phyloP scores from a whole-genome alignment of 2,888 invertebrate genomes.

The Mimas tiliae region DNA sequence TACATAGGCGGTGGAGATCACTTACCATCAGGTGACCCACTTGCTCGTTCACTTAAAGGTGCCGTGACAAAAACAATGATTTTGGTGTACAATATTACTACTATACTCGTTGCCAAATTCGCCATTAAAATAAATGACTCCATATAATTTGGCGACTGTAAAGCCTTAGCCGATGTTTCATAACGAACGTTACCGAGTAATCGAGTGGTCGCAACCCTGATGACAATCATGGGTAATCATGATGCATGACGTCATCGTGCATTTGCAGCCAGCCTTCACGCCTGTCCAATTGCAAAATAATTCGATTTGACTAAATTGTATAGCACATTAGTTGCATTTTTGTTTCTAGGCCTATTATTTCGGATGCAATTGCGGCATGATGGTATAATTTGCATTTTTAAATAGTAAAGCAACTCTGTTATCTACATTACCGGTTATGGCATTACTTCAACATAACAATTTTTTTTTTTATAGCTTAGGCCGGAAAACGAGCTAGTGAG shows the following conservation, averaged over 20 bases:
- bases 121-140: background rate
- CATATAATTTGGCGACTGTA: background rate
- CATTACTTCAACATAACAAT: too few species aligned
- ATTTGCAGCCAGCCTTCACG: conserved; percentile 75
- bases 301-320: conserved; percentile 51
- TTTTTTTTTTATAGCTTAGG: too few species aligned
- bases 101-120: background rate
- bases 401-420: too few species aligned
- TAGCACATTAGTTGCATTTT: conserved; percentile 47
- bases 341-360: conserved; percentile 15
- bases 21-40: too few species aligned
- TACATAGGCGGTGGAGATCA: too few species aligned
- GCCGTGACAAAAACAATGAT: background rate
- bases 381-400: background rate
- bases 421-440: too few species aligned
- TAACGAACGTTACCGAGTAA: conserved; percentile 27
- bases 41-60: too few species aligned
- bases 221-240: conserved; percentile 71
- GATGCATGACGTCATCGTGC: conserved; percentile 68
- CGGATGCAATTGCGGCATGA: background rate
- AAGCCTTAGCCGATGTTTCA: background rate
- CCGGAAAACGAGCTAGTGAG: too few species aligned
- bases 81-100: background rate
- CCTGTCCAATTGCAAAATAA: conserved; percentile 59
- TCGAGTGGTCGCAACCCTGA: conserved; percentile 61